These are phyloP conservation scores for Cirrhinus mrigala DNA, from an alignment of 2,797 vertebrate species.

Conservation along the genomic window DNA sequence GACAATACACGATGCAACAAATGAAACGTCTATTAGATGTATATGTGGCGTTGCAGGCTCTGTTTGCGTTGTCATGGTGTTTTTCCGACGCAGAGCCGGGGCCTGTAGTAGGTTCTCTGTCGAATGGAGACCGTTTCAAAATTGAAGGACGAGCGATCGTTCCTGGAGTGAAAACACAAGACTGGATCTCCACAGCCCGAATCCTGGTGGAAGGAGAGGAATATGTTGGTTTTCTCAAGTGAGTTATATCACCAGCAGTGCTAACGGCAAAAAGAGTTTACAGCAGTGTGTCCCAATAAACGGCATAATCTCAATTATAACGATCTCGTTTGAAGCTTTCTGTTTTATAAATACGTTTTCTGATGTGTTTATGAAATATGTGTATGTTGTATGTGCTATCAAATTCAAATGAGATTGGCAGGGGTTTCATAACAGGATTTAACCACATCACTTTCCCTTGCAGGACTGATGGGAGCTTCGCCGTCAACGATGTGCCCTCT, in stretches of 20 bases:
- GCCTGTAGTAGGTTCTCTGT: constrained; percentile 69
- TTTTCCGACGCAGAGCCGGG: constrained; percentile 78
- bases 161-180: constrained; percentile 89
- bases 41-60: constrained; percentile 64
- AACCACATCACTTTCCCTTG: constrained; percentile 6
- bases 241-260: constrained; percentile 58
- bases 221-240: constrained; percentile 92
- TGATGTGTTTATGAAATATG: not conserved
- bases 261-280: not conserved
- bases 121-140: constrained; percentile 87
- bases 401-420: not conserved
- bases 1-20: constrained; percentile 35
- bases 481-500: constrained; percentile 95
- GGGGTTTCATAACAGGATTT: not conserved
- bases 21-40: constrained; percentile 52
- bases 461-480: constrained; percentile 97
- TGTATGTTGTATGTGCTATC: not conserved
- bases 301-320: not conserved
- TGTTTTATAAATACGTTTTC: not conserved
- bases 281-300: not conserved
- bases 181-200: constrained; percentile 92
- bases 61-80: constrained; percentile 64
- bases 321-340: not conserved
- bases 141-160: constrained; percentile 94
- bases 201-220: constrained; percentile 93